Evolutionary conservation across 2,797 vertebrate genomes (phyloP), one percentile per base, ranked within the genome.

Genomic region (Ctenochaetus hawaiiensis): DNA sequence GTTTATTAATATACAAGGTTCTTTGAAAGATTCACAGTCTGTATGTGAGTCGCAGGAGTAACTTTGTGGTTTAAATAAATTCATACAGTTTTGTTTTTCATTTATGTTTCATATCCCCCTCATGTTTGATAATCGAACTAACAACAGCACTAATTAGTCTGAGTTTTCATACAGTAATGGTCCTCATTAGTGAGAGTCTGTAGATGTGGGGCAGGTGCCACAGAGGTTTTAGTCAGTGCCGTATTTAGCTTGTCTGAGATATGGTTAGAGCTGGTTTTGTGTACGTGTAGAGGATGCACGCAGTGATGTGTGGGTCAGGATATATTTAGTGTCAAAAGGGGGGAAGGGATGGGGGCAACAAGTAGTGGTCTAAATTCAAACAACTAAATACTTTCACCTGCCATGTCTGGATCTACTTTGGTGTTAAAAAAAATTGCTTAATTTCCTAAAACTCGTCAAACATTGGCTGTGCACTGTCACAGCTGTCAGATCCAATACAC

Each of bases 171-270:
- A 6, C 22, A 30, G 56, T 13, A 8, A 20, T 12, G 0, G 14
- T 45, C n/a, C 39, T 41, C 39, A 41, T 41, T 12, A 41, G 39
- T 41, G 39, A 41, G 34, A 74, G 81, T 77, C 65, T 53, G 75
- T 65, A 5, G 74, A 88, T 84, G 77, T 78, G 75, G 78, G 79
- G 82, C 83, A 47, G 87, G 88, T 86, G 81, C 84, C 87, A 60
- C 82, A 26, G 89, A 74, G 80, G 77, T 86, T 86, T 34, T 79
- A 77, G 90, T 89, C 83, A 83, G 83, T 6, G 87, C 94, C 80
- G 85, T 78, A 87, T 95, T 94, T 94, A 95, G 91, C 87, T 56
- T 43, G 65, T 69, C 86, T 59, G 78, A 82, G 85, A 89, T 88
- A 82, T 68, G 80, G 76, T 80, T 62, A 17, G 81, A 87, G 85